Conservation (phyloP, 2,113 vertebrate species). For the Leptocoma aspasia region DNA sequence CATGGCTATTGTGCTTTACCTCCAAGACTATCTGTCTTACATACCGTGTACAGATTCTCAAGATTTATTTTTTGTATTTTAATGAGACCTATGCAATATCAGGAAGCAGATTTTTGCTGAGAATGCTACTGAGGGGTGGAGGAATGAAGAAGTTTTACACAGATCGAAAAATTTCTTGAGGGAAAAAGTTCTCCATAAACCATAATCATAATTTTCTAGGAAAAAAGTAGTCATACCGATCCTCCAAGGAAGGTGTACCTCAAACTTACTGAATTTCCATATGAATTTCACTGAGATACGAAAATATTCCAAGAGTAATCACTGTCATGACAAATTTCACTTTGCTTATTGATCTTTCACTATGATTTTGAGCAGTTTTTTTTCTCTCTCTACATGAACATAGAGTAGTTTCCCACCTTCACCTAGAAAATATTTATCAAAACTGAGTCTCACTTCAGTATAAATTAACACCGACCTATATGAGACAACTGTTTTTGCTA, state of each 20-base stretch:
- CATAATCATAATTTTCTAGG: background rate
- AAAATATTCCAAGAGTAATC: background rate
- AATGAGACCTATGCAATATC: background rate
- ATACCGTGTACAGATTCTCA: background rate
- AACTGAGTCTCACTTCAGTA: background rate
- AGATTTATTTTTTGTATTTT: background rate
- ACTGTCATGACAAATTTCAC: background rate
- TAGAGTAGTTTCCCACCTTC: background rate
- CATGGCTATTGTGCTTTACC: background rate
- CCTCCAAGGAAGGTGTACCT: background rate
- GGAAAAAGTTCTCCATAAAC: background rate
- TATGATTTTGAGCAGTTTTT: background rate
- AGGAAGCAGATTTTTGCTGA: background rate
- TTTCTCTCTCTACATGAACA: background rate
- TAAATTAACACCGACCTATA: background rate
- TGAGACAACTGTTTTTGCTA: background rate
- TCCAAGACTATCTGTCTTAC: background rate
- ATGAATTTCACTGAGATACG: background rate
- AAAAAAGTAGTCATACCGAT: background rate
- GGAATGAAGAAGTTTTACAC: background rate
- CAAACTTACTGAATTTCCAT: background rate
- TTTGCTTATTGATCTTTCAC: background rate
- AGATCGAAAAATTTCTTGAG: background rate
- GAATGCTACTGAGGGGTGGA: background rate
- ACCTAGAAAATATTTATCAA: background rate